Conservation (phyloP, 2,113 vertebrate species). For the Stercorarius parasiticus region DNA sequence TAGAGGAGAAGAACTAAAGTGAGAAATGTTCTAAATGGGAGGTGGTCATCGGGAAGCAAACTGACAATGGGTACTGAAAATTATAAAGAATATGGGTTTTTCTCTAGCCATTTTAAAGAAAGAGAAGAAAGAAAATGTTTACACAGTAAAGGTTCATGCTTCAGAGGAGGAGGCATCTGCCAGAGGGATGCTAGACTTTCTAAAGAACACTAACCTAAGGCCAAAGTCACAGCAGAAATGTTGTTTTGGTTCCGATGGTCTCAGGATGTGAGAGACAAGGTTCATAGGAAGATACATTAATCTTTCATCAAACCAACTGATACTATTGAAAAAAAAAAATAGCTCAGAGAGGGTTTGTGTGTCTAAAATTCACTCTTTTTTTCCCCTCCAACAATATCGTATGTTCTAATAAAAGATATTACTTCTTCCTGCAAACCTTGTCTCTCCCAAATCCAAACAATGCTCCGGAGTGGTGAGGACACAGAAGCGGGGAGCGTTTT, state of each 20-base stretch:
- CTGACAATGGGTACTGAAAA: background rate
- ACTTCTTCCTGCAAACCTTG: background rate
- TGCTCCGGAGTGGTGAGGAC: background rate
- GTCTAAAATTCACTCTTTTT: background rate
- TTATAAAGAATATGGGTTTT: background rate
- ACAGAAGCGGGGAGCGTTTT: background rate
- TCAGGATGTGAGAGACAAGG: background rate
- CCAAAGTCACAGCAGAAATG: slow-evolving; percentile 8
- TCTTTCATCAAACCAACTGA: slow-evolving; percentile 46
- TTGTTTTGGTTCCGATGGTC: background rate
- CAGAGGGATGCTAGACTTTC: background rate
- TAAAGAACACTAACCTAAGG: slow-evolving; percentile 16
- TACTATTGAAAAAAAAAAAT: background rate
- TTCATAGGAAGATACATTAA: slow-evolving; percentile 13
- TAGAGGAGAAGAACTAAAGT: background rate
- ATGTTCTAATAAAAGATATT: slow-evolving; percentile 24
- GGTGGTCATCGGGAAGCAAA: background rate
- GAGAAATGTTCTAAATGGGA: background rate
- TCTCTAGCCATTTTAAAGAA: background rate
- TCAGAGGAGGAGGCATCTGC: background rate
- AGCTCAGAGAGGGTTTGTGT: background rate
- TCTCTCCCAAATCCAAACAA: background rate
- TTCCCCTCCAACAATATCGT: background rate
- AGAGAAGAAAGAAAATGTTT: background rate
- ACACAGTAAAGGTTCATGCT: background rate